Evolutionary conservation across 2,797 vertebrate genomes (phyloP).

Genomic region (Morelia viridis): DNA sequence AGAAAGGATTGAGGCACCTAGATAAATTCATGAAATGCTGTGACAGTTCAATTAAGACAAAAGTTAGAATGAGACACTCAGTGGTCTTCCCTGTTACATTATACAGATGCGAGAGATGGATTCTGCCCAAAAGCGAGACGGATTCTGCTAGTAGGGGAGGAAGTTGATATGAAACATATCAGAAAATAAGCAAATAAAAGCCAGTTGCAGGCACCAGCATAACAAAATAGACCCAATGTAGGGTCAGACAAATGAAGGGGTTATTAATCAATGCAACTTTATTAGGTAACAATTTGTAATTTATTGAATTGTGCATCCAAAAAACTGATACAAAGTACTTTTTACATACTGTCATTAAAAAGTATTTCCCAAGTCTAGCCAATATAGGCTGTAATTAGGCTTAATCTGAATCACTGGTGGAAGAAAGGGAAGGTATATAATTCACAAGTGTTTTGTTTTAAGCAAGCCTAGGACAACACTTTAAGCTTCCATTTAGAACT

Average conservation of each 20-base stretch:
- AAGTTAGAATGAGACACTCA: no score
- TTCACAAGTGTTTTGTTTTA: not conserved
- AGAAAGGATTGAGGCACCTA: no score
- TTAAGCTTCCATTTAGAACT: slow-evolving; percentile 9
- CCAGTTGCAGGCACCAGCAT: not conserved
- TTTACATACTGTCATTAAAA: not conserved
- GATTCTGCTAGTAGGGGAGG: no score
- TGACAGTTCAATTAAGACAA: no score
- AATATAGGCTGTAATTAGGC: not conserved
- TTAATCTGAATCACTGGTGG: not conserved
- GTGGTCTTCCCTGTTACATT: no score
- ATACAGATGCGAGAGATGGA: no score
- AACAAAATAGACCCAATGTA: not conserved
- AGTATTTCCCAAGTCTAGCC: not conserved
- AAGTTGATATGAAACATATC: no score
- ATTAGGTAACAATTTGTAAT: not conserved
- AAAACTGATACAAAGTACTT: not conserved
- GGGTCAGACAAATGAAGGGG: not conserved
- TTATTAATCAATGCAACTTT: not conserved
- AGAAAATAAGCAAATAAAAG: not conserved
- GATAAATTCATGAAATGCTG: no score
- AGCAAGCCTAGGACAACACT: not conserved
- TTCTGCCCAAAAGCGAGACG: no score
- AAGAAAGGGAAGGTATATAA: not conserved
- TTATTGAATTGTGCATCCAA: not conserved